Percentiles rank a stretch among this genome's conserved stretches.
phyloP scores from a whole-genome alignment of 2,888 invertebrate species.

The Tholera decimalis region DNA sequence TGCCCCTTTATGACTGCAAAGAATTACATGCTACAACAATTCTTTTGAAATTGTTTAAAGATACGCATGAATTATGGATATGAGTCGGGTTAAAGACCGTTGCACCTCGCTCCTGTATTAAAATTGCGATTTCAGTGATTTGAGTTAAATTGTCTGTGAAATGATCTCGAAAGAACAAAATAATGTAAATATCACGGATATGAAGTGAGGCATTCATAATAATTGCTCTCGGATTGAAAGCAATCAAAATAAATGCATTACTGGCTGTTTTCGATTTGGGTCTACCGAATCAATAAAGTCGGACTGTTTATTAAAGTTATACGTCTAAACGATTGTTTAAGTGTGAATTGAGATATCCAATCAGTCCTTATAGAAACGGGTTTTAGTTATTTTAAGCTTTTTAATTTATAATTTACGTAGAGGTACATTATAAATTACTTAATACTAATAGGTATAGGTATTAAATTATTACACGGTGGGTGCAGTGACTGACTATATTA shows the following conservation, averaged over 20 bases:
- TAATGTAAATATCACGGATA: conserved; percentile 58
- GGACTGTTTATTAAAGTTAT: conserved; percentile 47
- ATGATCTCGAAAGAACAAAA: conserved; percentile 72
- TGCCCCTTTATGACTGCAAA: conserved; percentile 77
- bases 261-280: conserved; percentile 50
- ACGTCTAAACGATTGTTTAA: conserved; percentile 21
- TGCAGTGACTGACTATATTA: conserved; percentile 26
- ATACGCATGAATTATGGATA: conserved; percentile 84
- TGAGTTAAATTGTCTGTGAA: conserved; percentile 84
- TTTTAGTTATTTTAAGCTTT: conserved; percentile 34
- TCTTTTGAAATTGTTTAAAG: conserved; percentile 76
- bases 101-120: conserved; percentile 76
- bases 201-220: conserved; percentile 57
- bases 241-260: conserved; percentile 60
- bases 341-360: conserved; percentile 46
- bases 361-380: conserved; percentile 39
- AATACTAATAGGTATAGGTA: too few species aligned
- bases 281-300: conserved; percentile 57
- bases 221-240: conserved; percentile 56
- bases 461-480: conserved; percentile 37
- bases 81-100: conserved; percentile 77
- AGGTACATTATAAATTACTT: too few species aligned
- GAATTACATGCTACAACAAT: conserved; percentile 77
- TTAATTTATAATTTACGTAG: conserved; percentile 16
- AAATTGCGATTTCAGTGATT: conserved; percentile 76